phyloP scores from a whole-genome alignment of 2,888 invertebrate species.

The Creontiades dilutus region DNA sequence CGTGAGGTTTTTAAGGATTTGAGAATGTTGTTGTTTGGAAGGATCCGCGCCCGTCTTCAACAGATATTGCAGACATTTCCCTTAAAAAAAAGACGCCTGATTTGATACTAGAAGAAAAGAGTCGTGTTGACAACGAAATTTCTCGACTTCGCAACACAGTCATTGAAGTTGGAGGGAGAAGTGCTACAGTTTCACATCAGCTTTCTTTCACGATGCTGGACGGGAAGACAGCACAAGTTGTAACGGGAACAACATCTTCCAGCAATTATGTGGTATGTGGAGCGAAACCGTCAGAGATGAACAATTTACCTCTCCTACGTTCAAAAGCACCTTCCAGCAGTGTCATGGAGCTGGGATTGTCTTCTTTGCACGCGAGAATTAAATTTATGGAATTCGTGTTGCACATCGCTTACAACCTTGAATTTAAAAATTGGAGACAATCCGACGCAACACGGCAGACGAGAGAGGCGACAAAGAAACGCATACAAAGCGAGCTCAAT shows the following conservation, averaged over 20 bases:
- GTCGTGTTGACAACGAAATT: conserved; percentile 60
- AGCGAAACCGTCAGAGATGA: conserved; percentile 56
- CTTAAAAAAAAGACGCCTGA: conserved; percentile 76
- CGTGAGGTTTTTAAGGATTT: no score
- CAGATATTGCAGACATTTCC: conserved; percentile 76
- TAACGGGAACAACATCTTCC: conserved; percentile 69
- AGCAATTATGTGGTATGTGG: conserved; percentile 66
- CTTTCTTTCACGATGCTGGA: conserved; percentile 72
- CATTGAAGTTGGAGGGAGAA: not conserved
- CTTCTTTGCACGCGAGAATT: conserved; percentile 52
- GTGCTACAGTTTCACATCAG: conserved; percentile 2
- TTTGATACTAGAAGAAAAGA: conserved; percentile 65
- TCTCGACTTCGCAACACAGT: not conserved
- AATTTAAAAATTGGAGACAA: conserved; percentile 59
- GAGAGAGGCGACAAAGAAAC: no score
- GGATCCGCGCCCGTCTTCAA: conserved; percentile 76
- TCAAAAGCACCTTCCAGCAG: no score
- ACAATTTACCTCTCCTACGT: no score
- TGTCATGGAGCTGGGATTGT: not conserved
- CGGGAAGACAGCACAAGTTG: conserved; percentile 70
- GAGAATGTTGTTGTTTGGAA: conserved; percentile 76
- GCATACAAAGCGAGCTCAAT: no score
- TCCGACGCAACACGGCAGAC: no score
- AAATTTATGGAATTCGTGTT: conserved; percentile 63
- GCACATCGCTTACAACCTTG: conserved; percentile 34